Evolutionary conservation across 2,888 invertebrate genomes (phyloP), one percentile per base, ranked within the genome.

Genomic region (Plebejus anna): DNA sequence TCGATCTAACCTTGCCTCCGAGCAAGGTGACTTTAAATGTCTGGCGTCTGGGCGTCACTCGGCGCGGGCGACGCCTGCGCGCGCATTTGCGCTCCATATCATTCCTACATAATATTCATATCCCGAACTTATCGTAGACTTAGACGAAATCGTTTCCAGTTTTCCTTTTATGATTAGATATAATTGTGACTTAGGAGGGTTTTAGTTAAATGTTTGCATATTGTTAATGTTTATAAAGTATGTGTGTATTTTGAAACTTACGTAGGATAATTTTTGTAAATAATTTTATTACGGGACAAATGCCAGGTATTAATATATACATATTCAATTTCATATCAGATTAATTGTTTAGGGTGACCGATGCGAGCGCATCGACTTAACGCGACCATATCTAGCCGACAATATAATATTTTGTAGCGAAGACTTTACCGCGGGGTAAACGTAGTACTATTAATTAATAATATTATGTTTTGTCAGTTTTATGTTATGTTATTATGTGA

Each of bases 11-110:
- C 93, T 93, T 93, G 92, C 85, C 84, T 85, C 87, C 86, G 87
- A 80, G 87, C 91, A 94, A 94, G 93, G 93, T 94, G 93, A 93
- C 93, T 92, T 92, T 90, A 90, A 87, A 89, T 88, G 91, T 89
- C 90, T 89, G 91, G 86, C 88, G 91, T 91, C 90, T 91, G 92
- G 87, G 85, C 90, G 89, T 88, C 92, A 92, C 88, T 87, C 89
- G 88, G 89, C 87, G 88, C 87, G 87, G 89, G 84, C 89, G 87
- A 86, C 83, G 87, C 88, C 87, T 84, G 87, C 85, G 83, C 88
- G 90, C 86, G 85, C 87, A 88, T 88, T 82, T 90, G 86, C 84
- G 87, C 87, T 88, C 87, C 91, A 92, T 94, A 93, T 92, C 90
- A 92, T 88, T 90, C 87, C 87, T 84, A 87, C 87, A 88, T 90